Evolutionary conservation across 2,113 vertebrate species (phyloP).

Genomic region (Mirounga angustirostris): DNA sequence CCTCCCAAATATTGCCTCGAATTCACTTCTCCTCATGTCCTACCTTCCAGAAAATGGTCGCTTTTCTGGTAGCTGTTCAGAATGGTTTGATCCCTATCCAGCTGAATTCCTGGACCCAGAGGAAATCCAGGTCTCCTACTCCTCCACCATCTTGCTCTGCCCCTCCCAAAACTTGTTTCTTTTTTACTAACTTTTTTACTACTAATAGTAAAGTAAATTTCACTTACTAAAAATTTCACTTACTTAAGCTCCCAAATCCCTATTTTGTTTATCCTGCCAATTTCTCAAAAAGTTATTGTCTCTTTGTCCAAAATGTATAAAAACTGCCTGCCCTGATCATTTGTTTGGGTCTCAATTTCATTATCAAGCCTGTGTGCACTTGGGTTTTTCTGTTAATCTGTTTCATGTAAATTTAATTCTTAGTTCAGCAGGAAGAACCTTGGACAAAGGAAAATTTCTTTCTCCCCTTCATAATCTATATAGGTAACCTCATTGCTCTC

Average conservation of each 20-base stretch:
- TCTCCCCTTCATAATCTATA: neutral
- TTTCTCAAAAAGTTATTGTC: neutral
- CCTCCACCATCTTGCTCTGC: too few relatives aligned
- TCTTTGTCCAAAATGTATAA: neutral
- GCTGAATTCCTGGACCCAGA: too few relatives aligned
- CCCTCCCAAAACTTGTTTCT: neutral
- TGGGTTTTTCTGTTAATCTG: neutral
- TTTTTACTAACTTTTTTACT: neutral
- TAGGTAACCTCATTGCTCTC: neutral
- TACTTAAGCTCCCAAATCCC: neutral
- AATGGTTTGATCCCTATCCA: too few relatives aligned
- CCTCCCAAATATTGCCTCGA: too few relatives aligned
- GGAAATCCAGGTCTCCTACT: too few relatives aligned
- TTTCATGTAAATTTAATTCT: neutral
- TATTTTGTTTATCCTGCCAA: neutral
- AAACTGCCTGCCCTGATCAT: neutral
- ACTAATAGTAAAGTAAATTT: neutral
- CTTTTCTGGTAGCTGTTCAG: too few relatives aligned
- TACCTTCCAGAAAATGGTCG: too few relatives aligned
- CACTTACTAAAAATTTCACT: neutral
- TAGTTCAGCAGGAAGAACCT: neutral
- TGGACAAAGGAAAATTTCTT: neutral
- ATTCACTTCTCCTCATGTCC: too few relatives aligned
- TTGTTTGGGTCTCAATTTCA: neutral
- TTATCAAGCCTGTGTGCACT: neutral